These are phyloP conservation scores for Neelides folsomi DNA, from an alignment of 2,888 invertebrate species.

Conservation along the genomic window DNA sequence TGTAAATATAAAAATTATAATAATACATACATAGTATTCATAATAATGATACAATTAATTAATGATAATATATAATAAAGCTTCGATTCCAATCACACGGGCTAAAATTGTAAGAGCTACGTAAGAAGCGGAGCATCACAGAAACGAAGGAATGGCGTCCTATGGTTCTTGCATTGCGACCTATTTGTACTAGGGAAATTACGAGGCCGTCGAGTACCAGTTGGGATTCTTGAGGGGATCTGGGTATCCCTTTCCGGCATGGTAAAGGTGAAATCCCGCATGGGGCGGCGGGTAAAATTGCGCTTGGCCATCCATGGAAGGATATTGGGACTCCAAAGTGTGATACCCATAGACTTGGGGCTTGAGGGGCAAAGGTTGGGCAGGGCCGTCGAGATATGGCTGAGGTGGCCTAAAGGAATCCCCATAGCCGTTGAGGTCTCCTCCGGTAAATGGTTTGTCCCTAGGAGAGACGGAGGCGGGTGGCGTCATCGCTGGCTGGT, in stretches of 20 bases:
- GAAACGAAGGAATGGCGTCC: no score
- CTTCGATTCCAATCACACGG: no score
- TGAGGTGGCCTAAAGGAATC: conserved; percentile 48
- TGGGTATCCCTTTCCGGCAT: conserved; percentile 46
- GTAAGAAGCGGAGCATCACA: no score
- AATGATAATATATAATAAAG: no score
- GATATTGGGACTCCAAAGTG: conserved; percentile 46
- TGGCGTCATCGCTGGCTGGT: conserved; percentile 86
- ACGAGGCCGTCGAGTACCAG: conserved; percentile 68
- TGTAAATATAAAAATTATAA: no score
- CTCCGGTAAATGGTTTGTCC: conserved; percentile 56
- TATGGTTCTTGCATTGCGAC: neutral
- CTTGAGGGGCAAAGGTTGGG: conserved; percentile 63
- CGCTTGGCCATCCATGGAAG: conserved; percentile 50
- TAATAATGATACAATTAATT: no score
- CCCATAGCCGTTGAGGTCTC: conserved; percentile 20
- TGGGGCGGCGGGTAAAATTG: conserved; percentile 63
- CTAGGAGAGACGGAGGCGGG: conserved; percentile 93
- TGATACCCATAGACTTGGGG: conserved; percentile 70
- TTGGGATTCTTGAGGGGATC: conserved; percentile 44
- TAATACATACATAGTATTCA: no score
- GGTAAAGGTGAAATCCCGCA: conserved; percentile 81
- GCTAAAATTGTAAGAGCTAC: no score
- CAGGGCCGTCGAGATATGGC: conserved; percentile 44
- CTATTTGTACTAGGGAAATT: conserved; percentile 36